Base-by-base conservation (phyloP, 2,888 invertebrate species). In the Lordiphosa andalusiaca region DNA sequence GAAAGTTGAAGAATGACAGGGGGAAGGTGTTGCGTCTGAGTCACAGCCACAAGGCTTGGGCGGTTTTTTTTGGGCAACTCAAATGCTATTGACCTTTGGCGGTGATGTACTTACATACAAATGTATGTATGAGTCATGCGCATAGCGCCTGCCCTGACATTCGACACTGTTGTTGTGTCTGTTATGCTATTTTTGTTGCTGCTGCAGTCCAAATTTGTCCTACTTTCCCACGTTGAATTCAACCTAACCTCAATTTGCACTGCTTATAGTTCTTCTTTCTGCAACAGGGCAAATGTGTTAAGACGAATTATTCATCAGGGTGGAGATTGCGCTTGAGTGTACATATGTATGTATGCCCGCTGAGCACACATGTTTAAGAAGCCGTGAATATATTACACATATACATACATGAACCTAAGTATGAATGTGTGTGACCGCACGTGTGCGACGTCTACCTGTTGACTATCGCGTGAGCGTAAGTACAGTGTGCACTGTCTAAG, bases 51-150 rank as follows among this genome's bases (percentile, higher is more conserved):
- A 30, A 30, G 38, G 39, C 10, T 30, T 48, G 42, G 38, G 30
- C 47, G 52, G 16, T 16, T 16, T 50, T 44, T 47, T 64, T 71
- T 51, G 40, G 71, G 54, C 60, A 69, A 57, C 16, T 10, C 13
- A 56, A 39, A 58, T 67, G 75, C 67, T 72, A 72, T 83, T 76
- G 75, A 76, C 75, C 75, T 80, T 75, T 80, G 76, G 57, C 60
- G 67, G 57, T 55, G 48, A 50, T 6, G 21, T 42, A 33, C 33
- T 12, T 5, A 13, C 44, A 4, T 12, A 44, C 39, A 3, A 53
- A 35, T 51, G 16, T 23, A 25, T 16, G 44, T 55, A 50, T 30
- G 40, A 46, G 65, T 56, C 84, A 66, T 76, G 75, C 75, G 75
- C 75, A 67, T 10, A 68, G 46, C 33, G 25, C 13, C 33, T 44